Conservation (phyloP, 2,113 vertebrate species). For the Scatophagus argus region DNA sequence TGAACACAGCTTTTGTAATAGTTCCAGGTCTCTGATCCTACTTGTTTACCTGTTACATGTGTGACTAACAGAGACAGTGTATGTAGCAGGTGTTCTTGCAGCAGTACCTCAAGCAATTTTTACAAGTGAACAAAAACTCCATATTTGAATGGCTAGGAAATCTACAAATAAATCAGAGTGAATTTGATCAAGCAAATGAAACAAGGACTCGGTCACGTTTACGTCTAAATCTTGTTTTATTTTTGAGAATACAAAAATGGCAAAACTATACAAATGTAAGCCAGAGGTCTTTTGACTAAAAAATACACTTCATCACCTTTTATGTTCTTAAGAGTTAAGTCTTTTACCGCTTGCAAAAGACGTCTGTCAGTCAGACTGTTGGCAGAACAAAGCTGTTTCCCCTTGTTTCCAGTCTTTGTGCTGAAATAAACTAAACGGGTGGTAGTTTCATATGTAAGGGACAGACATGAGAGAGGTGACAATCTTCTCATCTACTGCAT, state of each 20-base stretch:
- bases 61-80: no score
- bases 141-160: neutral
- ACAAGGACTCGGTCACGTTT: neutral
- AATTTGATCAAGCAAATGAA: neutral
- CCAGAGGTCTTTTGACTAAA: neutral
- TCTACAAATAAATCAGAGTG: neutral
- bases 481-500: neutral
- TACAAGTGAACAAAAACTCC: neutral
- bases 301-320: neutral
- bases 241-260: constrained; percentile 14
- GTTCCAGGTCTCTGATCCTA: neutral
- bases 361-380: neutral
- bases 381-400: neutral
- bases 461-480: no score
- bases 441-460: neutral
- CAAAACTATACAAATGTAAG: constrained; percentile 3
- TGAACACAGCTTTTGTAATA: neutral
- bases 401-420: neutral
- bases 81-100: no score
- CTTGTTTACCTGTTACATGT: no score
- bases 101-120: no score
- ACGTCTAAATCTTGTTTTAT: constrained; percentile 6
- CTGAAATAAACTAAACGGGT: neutral
- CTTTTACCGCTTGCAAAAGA: neutral
- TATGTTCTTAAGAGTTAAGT: neutral